These are phyloP conservation scores for Lycophotia porphyrea DNA, from an alignment of 2,888 invertebrate genomes.

Conservation along the genomic window DNA sequence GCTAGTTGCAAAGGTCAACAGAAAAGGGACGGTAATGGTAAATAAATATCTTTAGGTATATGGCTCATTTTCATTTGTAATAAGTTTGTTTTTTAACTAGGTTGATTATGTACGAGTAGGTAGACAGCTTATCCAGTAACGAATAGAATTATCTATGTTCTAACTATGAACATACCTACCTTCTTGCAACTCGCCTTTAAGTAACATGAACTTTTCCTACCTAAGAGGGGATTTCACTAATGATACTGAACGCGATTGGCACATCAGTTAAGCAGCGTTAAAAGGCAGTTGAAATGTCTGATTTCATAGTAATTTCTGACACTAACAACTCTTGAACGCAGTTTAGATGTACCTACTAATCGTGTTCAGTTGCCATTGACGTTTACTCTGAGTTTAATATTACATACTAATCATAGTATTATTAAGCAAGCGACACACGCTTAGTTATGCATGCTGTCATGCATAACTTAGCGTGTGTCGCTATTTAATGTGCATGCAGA, in stretches of 20 bases:
- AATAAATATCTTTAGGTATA: conserved; percentile 11
- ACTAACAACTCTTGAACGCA: background rate
- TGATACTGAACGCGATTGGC: background rate
- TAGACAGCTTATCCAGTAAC: background rate
- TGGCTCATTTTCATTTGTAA: background rate
- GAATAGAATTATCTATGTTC: too few species aligned
- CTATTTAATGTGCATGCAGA: too few species aligned
- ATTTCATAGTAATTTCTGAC: background rate
- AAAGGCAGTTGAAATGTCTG: background rate
- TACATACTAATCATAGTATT: too few species aligned
- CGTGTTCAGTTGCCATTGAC: background rate
- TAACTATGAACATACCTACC: background rate
- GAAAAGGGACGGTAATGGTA: conserved; percentile 29
- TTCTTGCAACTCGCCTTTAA: background rate
- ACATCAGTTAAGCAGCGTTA: background rate
- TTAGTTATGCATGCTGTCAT: too few species aligned
- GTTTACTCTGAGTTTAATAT: background rate
- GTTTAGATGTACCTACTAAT: background rate
- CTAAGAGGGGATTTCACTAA: background rate
- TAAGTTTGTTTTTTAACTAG: background rate
- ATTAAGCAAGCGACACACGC: too few species aligned
- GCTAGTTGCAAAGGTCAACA: conserved; percentile 43
- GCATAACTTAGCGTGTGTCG: too few species aligned
- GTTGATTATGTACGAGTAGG: background rate
- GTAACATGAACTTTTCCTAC: background rate